Percentiles rank a stretch among this genome's conserved stretches.
Conservation (phyloP, 2,888 invertebrate species). For the Morpho helenor region DNA sequence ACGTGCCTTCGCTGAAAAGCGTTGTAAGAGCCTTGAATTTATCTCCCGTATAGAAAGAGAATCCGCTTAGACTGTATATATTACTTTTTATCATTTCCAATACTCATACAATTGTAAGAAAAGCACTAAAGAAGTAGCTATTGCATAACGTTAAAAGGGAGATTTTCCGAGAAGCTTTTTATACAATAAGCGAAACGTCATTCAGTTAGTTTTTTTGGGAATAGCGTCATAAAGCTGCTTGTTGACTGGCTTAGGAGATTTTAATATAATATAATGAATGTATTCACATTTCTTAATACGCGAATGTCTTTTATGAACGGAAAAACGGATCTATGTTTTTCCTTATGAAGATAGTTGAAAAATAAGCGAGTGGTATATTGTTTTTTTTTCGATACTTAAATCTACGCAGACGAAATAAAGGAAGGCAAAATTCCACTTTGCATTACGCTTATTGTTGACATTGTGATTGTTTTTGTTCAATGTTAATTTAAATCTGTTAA, state of each 20-base stretch:
- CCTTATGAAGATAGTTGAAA: no score
- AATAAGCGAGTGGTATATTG: no score
- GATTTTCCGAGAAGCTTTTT: constrained; percentile 8
- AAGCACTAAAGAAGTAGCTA: neutral
- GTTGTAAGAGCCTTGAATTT: neutral
- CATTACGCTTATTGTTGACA: no score
- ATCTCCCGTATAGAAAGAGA: neutral
- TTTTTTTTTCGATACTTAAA: no score
- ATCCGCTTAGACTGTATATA: neutral
- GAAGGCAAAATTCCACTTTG: no score
- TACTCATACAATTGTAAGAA: neutral
- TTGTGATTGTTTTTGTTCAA: no score
- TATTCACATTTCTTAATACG: no score
- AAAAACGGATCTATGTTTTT: no score
- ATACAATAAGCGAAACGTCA: constrained; percentile 5
- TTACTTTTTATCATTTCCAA: constrained; percentile 1
- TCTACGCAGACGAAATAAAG: no score
- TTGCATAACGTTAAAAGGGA: constrained; percentile 9
- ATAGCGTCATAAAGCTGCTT: neutral
- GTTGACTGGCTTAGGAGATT: neutral
- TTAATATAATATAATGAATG: no score
- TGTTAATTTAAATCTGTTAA: no score
- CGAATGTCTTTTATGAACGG: no score
- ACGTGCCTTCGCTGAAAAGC: neutral
- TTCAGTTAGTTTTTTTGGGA: constrained; percentile 6